Base-by-base conservation (phyloP, 2,797 vertebrate genomes). In the Amniataba percoides region DNA sequence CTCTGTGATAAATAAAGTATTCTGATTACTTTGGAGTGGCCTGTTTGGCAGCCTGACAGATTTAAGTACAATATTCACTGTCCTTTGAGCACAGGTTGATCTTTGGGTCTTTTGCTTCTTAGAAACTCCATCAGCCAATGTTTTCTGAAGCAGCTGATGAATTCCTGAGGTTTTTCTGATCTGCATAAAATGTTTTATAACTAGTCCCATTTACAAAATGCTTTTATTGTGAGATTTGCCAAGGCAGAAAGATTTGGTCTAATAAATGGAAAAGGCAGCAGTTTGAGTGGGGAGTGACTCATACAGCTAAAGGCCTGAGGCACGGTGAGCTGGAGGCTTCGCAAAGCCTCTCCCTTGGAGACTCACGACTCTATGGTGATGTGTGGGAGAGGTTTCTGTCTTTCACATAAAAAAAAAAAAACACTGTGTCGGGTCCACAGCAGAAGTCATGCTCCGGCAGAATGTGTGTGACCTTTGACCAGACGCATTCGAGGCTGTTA, bases 281-380 rank as follows among this genome's bases (percentile, higher is more conserved):
- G 64, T 85, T 71, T 64, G 56, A 75, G 64, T 82, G 46, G 48
- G 49, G 49, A 62, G 74, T 85, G 89, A 89, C 48, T 91, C 74
- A 61, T 80, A 39, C 56, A 40, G 68, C 77, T 73, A 36, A 78
- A 80, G 16, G 53, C 61, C 40, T 42, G 52, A 84, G 60, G 25
- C 67, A 74, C 39, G 61, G 58, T 0, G 23, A 75, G 77, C 73
- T 77, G 70, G 49, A 80, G 19, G 57, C 72, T 71, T 46, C 78
- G 34, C 31, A 76, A 88, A 83, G 75, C 69, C n/a, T 19, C 71
- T 78, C 71, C 61, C 62, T 70, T 59, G 40, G 81, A 83, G 80
- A 78, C 77, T 78, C 53, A 67, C 7, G 46, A 78, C 82, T 75
- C 31, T n/a, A 34, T n/a, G 6, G 64, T 39, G 61, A 65, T 31